phyloP scores from a whole-genome alignment of 2,888 invertebrate species.

The Tenodera sinensis region DNA sequence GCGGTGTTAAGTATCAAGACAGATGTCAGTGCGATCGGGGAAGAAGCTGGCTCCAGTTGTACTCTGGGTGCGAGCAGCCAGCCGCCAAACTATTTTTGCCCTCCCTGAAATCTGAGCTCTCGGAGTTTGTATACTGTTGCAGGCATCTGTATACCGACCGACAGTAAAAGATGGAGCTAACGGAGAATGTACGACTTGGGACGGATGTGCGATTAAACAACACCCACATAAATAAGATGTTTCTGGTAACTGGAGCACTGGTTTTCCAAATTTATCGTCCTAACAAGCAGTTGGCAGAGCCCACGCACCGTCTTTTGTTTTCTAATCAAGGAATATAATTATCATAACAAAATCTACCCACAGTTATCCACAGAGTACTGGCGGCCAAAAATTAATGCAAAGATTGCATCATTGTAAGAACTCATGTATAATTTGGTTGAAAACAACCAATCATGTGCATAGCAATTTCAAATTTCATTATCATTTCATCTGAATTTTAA shows the following conservation, averaged over 20 bases:
- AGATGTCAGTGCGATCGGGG: not conserved
- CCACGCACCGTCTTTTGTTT: too few species aligned
- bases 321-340: too few species aligned
- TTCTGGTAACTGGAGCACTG: not conserved
- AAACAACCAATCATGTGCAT: too few species aligned
- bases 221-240: not conserved
- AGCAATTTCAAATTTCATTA: too few species aligned
- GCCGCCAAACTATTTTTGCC: conserved; percentile 18
- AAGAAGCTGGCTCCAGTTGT: not conserved
- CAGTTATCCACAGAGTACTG: too few species aligned
- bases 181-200: not conserved
- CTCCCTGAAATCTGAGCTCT: conserved; percentile 8
- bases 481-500: too few species aligned
- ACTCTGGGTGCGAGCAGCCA: not conserved
- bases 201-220: not conserved
- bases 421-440: too few species aligned
- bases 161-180: not conserved
- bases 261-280: too few species aligned
- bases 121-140: conserved; percentile 22
- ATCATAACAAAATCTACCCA: too few species aligned
- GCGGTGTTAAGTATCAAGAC: conserved; percentile 2
- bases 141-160: conserved; percentile 8
- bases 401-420: too few species aligned
- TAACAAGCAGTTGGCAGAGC: too few species aligned
- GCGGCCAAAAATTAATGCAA: too few species aligned